phyloP scores from a whole-genome alignment of 1,140 invertebrate species.

The Nephotettix cincticeps region DNA sequence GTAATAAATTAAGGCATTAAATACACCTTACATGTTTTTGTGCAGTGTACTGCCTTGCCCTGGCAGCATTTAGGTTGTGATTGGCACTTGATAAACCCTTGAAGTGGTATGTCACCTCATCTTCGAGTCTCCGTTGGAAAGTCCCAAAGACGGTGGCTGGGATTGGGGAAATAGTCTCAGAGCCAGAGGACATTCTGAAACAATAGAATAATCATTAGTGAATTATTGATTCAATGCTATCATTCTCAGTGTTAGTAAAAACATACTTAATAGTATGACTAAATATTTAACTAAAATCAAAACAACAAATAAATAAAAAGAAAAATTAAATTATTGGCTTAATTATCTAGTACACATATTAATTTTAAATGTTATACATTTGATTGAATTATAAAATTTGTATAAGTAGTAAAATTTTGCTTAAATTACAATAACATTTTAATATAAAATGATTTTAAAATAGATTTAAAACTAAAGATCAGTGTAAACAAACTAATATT shows the following conservation, averaged over 20 bases:
- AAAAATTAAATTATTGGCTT: too few relatives aligned
- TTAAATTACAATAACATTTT: too few relatives aligned
- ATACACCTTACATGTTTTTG: constrained; percentile 33
- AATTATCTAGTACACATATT: too few relatives aligned
- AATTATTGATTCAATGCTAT: too few relatives aligned
- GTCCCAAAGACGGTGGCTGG: constrained; percentile 11
- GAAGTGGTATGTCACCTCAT: constrained; percentile 36
- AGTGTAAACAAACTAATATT: too few relatives aligned
- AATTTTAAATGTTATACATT: too few relatives aligned
- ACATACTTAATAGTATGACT: neutral
- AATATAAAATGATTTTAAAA: too few relatives aligned
- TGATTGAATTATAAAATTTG: too few relatives aligned
- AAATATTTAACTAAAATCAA: too few relatives aligned
- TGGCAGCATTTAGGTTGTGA: constrained; percentile 35
- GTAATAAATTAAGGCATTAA: neutral
- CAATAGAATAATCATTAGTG: neutral
- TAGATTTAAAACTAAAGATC: too few relatives aligned
- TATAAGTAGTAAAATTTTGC: too few relatives aligned
- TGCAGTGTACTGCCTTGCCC: constrained; percentile 31
- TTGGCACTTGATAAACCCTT: constrained; percentile 28
- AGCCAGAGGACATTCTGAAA: constrained; percentile 1
- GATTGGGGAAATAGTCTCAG: neutral
- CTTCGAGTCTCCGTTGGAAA: constrained; percentile 23
- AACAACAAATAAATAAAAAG: neutral
- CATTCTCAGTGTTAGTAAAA: neutral